These are phyloP conservation scores for Silurus aristotelis DNA, from an alignment of 2,797 vertebrate genomes.

Conservation along the genomic window DNA sequence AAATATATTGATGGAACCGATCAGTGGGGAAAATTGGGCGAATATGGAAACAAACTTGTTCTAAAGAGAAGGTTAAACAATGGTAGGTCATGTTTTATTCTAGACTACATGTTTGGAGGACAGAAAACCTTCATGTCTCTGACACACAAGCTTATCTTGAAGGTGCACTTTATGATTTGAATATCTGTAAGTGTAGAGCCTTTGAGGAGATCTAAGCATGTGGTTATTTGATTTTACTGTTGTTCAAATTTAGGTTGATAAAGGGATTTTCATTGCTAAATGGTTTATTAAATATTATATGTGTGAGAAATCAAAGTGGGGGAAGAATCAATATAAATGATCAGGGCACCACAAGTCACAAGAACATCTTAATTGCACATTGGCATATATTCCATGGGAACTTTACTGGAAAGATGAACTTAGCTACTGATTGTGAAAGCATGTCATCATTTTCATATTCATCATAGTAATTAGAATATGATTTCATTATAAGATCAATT, in stretches of 20 bases:
- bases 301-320: background rate
- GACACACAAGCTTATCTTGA: background rate
- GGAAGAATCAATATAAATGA: background rate
- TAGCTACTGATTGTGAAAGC: background rate
- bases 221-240: background rate
- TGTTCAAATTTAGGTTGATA: background rate
- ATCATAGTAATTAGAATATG: background rate
- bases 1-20: slow-evolving; percentile 78
- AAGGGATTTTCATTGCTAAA: background rate
- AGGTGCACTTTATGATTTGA: background rate
- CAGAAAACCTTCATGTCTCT: background rate
- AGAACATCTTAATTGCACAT: background rate
- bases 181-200: background rate
- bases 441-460: background rate
- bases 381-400: background rate
- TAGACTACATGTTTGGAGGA: background rate
- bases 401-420: background rate
- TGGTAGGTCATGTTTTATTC: slow-evolving; percentile 71
- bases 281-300: background rate
- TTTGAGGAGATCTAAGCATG: background rate
- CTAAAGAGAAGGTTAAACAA: slow-evolving; percentile 78
- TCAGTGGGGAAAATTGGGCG: slow-evolving; percentile 76
- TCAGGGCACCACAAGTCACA: background rate
- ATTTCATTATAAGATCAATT: background rate
- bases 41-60: slow-evolving; percentile 49